A percentile compares a stretch with the other conserved stretches of the same genome.
phyloP scores from a whole-genome alignment of 2,797 vertebrate species.

The Sebastes umbrosus region DNA sequence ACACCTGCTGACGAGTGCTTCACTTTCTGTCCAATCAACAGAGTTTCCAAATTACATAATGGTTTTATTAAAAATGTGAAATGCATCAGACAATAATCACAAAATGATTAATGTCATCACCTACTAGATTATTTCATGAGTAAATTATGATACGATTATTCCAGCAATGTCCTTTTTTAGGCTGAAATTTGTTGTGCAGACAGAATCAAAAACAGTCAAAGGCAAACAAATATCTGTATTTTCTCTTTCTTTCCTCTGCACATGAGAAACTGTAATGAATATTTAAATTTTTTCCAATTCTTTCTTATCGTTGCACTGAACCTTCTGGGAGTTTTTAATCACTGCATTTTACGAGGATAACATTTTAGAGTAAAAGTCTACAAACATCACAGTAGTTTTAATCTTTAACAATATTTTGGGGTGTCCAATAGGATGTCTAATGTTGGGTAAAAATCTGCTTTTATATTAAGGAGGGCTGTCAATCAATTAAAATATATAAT shows the following conservation, averaged over 20 bases:
- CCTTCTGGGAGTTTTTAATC: neutral
- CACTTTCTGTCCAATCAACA: neutral
- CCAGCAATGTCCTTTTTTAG: neutral
- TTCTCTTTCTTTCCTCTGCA: too few species aligned
- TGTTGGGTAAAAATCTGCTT: neutral
- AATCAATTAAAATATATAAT: too few species aligned
- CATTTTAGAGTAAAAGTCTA: neutral
- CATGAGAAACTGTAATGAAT: too few species aligned
- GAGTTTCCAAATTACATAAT: neutral
- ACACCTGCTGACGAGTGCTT: slow-evolving; percentile 14
- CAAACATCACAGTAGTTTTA: neutral
- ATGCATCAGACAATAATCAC: neutral
- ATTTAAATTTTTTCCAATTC: neutral
- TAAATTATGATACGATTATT: neutral
- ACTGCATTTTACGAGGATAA: neutral
- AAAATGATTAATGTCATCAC: neutral
- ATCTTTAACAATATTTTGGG: neutral
- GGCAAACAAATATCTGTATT: neutral
- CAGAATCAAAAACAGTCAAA: neutral
- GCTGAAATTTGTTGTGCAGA: neutral
- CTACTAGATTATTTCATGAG: neutral
- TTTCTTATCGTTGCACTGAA: neutral
- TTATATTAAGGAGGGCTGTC: too few species aligned
- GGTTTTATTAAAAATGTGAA: neutral
- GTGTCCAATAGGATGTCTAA: neutral